Conservation (phyloP, 2,797 vertebrate species). For the Characodon lateralis region DNA sequence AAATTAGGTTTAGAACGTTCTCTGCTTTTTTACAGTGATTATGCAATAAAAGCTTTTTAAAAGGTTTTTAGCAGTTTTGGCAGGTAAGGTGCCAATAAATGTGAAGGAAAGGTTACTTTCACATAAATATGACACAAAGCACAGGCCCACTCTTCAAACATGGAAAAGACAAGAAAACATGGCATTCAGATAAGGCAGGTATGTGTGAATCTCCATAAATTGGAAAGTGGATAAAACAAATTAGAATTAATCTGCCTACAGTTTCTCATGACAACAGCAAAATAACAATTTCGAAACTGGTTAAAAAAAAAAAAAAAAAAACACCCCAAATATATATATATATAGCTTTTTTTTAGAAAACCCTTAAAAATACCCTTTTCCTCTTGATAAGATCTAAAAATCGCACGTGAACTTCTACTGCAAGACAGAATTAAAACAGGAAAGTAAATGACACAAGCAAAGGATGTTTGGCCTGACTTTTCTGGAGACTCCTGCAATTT, state of each 20-base stretch:
- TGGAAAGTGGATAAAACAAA: background rate
- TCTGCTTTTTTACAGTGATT: background rate
- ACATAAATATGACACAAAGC: background rate
- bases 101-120: background rate
- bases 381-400: slow-evolving; percentile 43
- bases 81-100: background rate
- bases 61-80: background rate
- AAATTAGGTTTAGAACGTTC: too few species aligned
- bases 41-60: background rate
- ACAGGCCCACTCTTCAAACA: background rate
- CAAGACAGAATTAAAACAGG: slow-evolving; percentile 28
- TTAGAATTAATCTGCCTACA: background rate
- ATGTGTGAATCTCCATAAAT: background rate
- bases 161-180: background rate
- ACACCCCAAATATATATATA: too few species aligned
- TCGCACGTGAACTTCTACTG: slow-evolving; percentile 29
- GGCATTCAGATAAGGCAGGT: background rate
- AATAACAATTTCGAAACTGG: too few species aligned
- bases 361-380: background rate
- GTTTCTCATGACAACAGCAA: too few species aligned
- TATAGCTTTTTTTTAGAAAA: too few species aligned
- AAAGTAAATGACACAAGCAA: background rate
- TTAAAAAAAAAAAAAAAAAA: too few species aligned
- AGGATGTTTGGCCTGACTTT: slow-evolving; percentile 16
- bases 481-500: slow-evolving; percentile 46